A percentile compares a stretch with the other conserved stretches of the same genome.
These are phyloP conservation scores for Monoplex corrugatus DNA, from an alignment of 2,888 invertebrate species.

Conservation along the genomic window DNA sequence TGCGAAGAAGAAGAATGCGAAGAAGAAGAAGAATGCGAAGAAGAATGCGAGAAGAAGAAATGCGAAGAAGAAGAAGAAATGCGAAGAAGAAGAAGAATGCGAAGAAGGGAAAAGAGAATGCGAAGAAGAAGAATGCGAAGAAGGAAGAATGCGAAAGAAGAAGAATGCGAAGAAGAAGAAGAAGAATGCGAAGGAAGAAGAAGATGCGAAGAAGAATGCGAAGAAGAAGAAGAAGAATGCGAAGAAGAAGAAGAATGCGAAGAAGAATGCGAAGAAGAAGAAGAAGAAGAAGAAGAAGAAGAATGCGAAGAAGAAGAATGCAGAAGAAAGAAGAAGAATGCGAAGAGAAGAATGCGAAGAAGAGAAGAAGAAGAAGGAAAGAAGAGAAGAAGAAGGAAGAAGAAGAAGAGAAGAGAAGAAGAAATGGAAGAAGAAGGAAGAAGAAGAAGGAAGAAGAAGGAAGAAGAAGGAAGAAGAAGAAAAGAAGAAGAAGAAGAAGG, in stretches of 20 bases:
- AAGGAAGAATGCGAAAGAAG: not conserved
- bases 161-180: not conserved
- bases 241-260: not conserved
- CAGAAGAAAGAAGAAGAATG: not conserved
- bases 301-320: not conserved
- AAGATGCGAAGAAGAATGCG: not conserved
- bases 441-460: not conserved
- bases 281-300: not conserved
- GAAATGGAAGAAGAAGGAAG: not conserved
- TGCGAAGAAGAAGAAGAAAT: not conserved
- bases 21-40: not conserved
- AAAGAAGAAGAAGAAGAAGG: not conserved
- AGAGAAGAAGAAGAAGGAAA: not conserved
- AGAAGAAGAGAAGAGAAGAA: not conserved
- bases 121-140: not conserved
- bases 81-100: too few species aligned
- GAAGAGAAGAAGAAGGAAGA: not conserved
- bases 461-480: not conserved
- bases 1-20: not conserved
- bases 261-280: not conserved
- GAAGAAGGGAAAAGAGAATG: not conserved
- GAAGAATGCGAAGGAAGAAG: not conserved
- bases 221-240: not conserved
- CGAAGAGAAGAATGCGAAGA: not conserved
- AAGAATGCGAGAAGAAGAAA: not conserved